Conservation (phyloP, 2,113 vertebrate genomes). For the Sinocyclocheilus anshuiensis region DNA sequence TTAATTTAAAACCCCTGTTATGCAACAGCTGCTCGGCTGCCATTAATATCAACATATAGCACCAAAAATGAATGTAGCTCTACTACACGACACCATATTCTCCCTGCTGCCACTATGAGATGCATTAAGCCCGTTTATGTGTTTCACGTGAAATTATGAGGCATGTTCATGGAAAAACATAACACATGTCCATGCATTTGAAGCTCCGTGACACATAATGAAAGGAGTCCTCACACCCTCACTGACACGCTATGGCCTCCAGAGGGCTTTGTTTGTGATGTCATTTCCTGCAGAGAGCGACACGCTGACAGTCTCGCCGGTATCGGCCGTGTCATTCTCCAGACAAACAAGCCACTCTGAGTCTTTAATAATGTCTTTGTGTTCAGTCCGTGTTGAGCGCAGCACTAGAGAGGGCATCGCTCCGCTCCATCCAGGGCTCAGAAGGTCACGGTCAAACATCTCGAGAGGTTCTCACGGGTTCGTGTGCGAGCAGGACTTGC, state of each 20-base stretch:
- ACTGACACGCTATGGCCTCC: background rate
- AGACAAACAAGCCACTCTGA: background rate
- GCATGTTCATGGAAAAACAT: slow-evolving; percentile 10
- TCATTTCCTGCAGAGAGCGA: background rate
- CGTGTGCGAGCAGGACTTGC: slow-evolving; percentile 81
- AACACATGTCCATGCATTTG: background rate
- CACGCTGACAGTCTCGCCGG: background rate
- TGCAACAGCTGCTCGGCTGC: slow-evolving; percentile 57
- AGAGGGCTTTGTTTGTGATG: background rate
- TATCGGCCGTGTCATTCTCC: background rate
- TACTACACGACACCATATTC: slow-evolving; percentile 36
- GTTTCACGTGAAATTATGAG: slow-evolving; percentile 24
- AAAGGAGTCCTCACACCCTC: background rate
- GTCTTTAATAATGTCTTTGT: slow-evolving; percentile 20
- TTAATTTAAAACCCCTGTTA: slow-evolving; percentile 60
- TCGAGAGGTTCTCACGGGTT: slow-evolving; percentile 73
- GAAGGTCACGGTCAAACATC: background rate
- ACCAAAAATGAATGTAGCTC: slow-evolving; percentile 57
- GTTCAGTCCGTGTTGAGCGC: background rate
- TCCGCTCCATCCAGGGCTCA: slow-evolving; percentile 4
- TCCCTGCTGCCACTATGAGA: slow-evolving; percentile 16
- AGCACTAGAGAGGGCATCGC: background rate
- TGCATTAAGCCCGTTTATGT: slow-evolving; percentile 50
- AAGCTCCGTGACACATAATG: background rate
- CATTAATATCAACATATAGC: slow-evolving; percentile 61